Base-by-base conservation (phyloP, 2,888 invertebrate species). In the Aproaerema taeniolella region DNA sequence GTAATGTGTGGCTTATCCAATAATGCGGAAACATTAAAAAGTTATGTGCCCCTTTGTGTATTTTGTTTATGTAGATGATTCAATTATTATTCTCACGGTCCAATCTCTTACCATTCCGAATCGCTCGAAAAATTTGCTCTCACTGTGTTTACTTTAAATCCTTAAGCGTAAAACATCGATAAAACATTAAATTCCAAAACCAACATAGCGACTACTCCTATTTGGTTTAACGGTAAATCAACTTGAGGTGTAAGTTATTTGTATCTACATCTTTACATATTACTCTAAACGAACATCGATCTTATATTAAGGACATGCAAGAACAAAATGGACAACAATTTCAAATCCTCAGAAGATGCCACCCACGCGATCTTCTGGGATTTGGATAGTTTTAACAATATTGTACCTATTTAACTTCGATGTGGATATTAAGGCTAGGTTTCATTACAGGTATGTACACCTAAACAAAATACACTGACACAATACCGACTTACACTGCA, bases 341-440 rank as follows among this genome's bases (percentile, higher is more conserved):
- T 54, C 49, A 46, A 55, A 53, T 53, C 51, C 41, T 34, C 38
- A 42, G 48, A 52, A 46, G 47, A 38, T 43, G 47, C 47, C 38
- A 32, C 39, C 34, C 43, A 33, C 38, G 38, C 44, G 38, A 42
- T 47, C 49, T 38, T 46, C 39, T 46, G 17, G 43, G 41, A 48
- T 44, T 49, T 41, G 44, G 43, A 38, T 41, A 43, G n/a, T 33
- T 25, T 46, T 46, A 64, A 69, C 67, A 69, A 69, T 64, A 73
- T 62, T 70, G 64, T 60, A 72, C 68, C 76, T 79, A 80, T 73
- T 66, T 76, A 76, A 63, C 61, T 83, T 86, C 85, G 85, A 85
- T 86, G 85, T 86, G 77, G 82, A 58, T 64, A 67, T 79, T 83
- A 86, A 86, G 85, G 85, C 85, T 85, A 82, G 76, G 80, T 78